These are phyloP conservation scores for Limosa lapponica DNA, from an alignment of 2,797 vertebrate species.

Conservation along the genomic window DNA sequence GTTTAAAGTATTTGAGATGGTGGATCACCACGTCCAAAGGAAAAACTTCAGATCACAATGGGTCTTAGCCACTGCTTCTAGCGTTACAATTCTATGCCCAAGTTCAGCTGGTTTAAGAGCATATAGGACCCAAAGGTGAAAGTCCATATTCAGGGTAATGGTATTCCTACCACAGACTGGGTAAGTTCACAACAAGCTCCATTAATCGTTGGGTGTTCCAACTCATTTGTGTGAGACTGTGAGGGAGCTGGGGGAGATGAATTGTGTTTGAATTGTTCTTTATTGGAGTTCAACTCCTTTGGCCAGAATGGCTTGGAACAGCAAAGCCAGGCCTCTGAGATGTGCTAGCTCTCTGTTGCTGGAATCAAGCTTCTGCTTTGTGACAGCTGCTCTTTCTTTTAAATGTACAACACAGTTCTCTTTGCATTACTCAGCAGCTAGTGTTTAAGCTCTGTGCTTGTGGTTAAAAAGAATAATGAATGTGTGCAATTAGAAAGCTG, in stretches of 20 bases:
- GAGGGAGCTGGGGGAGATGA: not conserved
- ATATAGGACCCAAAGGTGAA: not conserved
- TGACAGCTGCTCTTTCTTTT: slow-evolving; percentile 10
- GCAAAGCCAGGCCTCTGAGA: not conserved
- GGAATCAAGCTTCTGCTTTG: not conserved
- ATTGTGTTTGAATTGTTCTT: not conserved
- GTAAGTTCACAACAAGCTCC: not conserved
- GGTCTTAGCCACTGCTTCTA: not conserved
- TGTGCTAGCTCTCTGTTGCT: not conserved
- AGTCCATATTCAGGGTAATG: not conserved
- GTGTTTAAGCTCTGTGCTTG: not conserved
- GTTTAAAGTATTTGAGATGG: not conserved
- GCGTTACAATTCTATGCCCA: not conserved
- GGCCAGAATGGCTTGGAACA: not conserved
- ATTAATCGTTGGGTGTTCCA: not conserved
- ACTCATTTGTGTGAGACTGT: not conserved
- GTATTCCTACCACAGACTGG: not conserved
- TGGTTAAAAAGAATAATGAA: slow-evolving; percentile 16
- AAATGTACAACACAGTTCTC: not conserved
- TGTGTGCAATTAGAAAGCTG: not conserved
- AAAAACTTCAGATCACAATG: not conserved
- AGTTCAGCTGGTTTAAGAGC: not conserved
- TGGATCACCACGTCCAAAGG: not conserved
- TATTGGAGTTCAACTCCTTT: not conserved
- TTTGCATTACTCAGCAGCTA: not conserved